Conservation (phyloP, 2,888 invertebrate genomes). For the Brenthis daphne region DNA sequence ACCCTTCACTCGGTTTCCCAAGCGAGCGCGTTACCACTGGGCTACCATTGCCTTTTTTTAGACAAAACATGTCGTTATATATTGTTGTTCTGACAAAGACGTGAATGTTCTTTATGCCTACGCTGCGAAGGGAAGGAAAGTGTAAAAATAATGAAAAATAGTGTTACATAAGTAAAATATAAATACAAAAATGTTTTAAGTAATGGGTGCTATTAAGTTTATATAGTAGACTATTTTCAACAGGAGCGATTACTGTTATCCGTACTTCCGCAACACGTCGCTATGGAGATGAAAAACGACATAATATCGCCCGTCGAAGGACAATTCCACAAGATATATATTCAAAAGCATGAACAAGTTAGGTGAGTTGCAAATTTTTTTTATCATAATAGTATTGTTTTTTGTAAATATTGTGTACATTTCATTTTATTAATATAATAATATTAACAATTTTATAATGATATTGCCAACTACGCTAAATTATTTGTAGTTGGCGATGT, state of each 20-base stretch:
- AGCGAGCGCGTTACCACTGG: no score
- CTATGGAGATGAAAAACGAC: slow-evolving; percentile 97
- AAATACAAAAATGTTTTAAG: no score
- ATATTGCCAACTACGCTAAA: slow-evolving; percentile 31
- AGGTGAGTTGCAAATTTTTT: slow-evolving; percentile 82
- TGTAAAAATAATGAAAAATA: no score
- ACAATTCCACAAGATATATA: slow-evolving; percentile 97
- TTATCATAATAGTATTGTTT: no score
- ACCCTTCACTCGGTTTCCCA: no score
- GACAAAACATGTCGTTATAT: no score
- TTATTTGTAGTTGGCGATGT: slow-evolving; percentile 50
- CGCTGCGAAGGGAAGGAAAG: no score
- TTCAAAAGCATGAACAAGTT: slow-evolving; percentile 95
- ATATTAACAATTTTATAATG: slow-evolving; percentile 15
- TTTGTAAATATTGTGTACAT: no score
- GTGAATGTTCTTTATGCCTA: no score
- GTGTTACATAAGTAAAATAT: no score
- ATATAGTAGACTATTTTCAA: slow-evolving; percentile 23
- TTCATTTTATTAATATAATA: not conserved
- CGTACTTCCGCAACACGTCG: slow-evolving; percentile 93
- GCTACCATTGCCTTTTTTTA: no score
- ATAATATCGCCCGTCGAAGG: slow-evolving; percentile 94
- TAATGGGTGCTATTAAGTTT: not conserved
- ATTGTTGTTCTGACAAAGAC: no score
- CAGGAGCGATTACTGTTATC: slow-evolving; percentile 93